A percentile compares a stretch with the other conserved stretches of the same genome.
These are phyloP conservation scores for Bruchidius siliquastri DNA, from an alignment of 2,888 invertebrate species.

Conservation along the genomic window DNA sequence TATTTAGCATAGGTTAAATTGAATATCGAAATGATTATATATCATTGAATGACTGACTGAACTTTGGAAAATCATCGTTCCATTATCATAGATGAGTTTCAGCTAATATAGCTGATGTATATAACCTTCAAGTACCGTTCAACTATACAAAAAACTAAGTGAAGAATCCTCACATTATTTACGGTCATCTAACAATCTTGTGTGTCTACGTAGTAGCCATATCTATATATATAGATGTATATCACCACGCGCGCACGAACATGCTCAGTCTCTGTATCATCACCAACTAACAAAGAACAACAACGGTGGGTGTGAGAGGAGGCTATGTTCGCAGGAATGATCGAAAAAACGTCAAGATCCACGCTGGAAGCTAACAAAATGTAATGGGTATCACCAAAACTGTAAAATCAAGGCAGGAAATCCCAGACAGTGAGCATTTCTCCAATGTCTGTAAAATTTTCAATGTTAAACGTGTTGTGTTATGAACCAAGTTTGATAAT, in stretches of 20 bases:
- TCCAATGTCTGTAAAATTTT: too few species aligned
- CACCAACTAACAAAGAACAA: neutral
- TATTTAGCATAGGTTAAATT: too few species aligned
- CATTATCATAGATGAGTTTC: neutral
- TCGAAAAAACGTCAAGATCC: neutral
- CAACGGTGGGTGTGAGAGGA: neutral
- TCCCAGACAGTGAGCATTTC: too few species aligned
- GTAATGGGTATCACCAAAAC: too few species aligned
- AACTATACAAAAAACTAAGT: neutral
- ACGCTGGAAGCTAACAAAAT: neutral
- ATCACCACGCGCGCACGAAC: neutral
- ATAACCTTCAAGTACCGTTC: neutral
- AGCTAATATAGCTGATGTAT: neutral
- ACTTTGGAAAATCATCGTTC: too few species aligned
- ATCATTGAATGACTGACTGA: too few species aligned
- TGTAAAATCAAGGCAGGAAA: too few species aligned
- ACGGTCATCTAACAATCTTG: neutral
- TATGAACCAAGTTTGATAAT: too few species aligned
- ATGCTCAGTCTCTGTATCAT: neutral
- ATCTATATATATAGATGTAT: conserved; percentile 1
- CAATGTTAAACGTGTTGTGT: too few species aligned
- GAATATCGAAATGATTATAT: too few species aligned
- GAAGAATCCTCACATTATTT: neutral
- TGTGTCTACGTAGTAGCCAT: neutral
- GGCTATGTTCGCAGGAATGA: neutral